Conservation (phyloP, 37 sponge, comb jelly and placozoan species). For the Haliclona indistincta region DNA sequence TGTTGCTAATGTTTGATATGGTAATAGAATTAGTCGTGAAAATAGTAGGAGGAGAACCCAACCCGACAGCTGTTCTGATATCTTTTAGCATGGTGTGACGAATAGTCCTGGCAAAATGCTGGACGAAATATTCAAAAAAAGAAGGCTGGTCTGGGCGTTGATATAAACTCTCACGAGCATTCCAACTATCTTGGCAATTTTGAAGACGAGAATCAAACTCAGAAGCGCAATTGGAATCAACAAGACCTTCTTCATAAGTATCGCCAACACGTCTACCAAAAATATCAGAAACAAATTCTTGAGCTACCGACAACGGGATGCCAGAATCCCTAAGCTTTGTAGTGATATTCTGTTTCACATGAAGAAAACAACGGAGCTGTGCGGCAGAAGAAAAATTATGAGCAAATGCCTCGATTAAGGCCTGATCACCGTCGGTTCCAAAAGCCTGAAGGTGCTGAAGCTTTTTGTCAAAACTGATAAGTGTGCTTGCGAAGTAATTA, state of each 20-base stretch:
- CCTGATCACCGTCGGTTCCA: constrained; percentile 48
- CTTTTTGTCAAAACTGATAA: constrained; percentile 4
- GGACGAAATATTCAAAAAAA: constrained; percentile 22
- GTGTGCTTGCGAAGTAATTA: constrained; percentile 4
- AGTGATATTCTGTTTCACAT: constrained; percentile 36
- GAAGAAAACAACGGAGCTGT: constrained; percentile 41
- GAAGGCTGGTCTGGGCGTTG: background rate
- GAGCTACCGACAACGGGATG: constrained; percentile 12
- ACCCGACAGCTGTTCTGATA: no score
- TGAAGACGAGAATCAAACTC: constrained; percentile 49
- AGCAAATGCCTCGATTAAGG: constrained; percentile 27
- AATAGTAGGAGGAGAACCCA: no score
- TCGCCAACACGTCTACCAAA: constrained; percentile 26
- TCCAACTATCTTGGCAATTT: no score
- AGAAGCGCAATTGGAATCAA: constrained; percentile 7
- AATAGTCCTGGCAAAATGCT: no score
- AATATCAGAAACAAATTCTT: constrained; percentile 28
- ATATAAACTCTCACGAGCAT: background rate
- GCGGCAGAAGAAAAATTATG: constrained; percentile 40
- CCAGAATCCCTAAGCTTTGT: constrained; percentile 1
- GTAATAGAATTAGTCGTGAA: no score
- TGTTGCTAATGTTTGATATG: no score
- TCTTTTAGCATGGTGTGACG: no score
- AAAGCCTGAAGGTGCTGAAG: constrained; percentile 6
- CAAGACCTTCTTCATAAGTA: constrained; percentile 37